A percentile compares a stretch with the other conserved stretches of the same genome.
These are phyloP conservation scores for Acholoe squamosa DNA, from an alignment of 2,888 invertebrate species.

Conservation along the genomic window DNA sequence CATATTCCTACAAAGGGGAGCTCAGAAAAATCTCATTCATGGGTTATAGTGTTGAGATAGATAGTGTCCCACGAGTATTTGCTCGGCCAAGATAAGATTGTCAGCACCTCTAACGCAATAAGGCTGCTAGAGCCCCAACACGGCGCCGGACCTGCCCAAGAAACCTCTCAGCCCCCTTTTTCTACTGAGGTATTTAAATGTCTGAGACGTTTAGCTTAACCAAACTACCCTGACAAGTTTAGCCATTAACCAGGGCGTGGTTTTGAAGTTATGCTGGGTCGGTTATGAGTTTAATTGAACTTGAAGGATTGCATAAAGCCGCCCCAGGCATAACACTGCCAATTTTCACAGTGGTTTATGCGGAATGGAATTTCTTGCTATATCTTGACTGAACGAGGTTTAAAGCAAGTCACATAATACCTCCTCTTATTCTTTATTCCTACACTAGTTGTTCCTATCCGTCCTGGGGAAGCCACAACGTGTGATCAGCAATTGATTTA, in stretches of 20 bases:
- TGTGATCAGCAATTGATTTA: not conserved
- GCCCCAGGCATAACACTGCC: not conserved
- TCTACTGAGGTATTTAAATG: not conserved
- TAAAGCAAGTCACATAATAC: not conserved
- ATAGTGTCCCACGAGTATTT: slow-evolving; percentile 32
- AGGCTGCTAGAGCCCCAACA: not conserved
- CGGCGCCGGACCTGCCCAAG: not conserved
- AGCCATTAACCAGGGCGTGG: not conserved
- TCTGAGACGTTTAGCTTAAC: slow-evolving; percentile 17
- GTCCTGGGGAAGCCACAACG: not conserved
- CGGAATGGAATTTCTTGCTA: not conserved
- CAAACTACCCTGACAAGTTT: slow-evolving; percentile 2
- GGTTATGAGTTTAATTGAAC: not conserved
- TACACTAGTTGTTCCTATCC: not conserved
- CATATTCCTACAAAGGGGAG: slow-evolving; percentile 34
- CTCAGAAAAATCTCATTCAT: slow-evolving; percentile 17
- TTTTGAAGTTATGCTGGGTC: not conserved
- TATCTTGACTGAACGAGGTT: not conserved
- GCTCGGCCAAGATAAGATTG: slow-evolving; percentile 22
- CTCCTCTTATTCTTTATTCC: not conserved
- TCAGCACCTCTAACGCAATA: slow-evolving; percentile 37
- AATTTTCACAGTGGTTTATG: not conserved
- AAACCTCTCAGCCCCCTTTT: not conserved
- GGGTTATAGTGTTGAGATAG: slow-evolving; percentile 34
- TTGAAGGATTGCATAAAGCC: not conserved